A percentile compares a stretch with the other conserved stretches of the same genome.
These are phyloP conservation scores for Sebastes cheni DNA, from an alignment of 2,797 vertebrate species.

Conservation along the genomic window DNA sequence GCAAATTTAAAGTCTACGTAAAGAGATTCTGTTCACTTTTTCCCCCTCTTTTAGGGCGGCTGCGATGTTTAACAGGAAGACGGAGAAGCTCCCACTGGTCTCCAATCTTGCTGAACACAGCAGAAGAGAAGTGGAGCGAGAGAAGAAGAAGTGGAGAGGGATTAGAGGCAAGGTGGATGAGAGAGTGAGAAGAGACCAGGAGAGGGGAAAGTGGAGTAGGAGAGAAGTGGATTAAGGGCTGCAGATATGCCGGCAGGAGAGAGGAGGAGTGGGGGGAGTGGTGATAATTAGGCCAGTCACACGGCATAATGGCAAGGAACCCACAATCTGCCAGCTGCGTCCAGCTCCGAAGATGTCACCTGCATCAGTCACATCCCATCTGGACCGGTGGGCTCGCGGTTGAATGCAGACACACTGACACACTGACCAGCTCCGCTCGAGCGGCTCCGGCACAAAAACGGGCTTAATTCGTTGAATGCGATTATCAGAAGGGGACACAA, in stretches of 20 bases:
- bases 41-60: not conserved
- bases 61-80: slow-evolving; percentile 40
- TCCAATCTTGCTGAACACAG: slow-evolving; percentile 66
- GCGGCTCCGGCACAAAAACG: slow-evolving; percentile 27
- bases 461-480: slow-evolving; percentile 46
- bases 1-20: not conserved
- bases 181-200: slow-evolving; percentile 56
- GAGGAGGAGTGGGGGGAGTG: not conserved
- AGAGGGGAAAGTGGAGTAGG: slow-evolving; percentile 56
- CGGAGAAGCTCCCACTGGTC: slow-evolving; percentile 61
- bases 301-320: slow-evolving; percentile 73
- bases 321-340: slow-evolving; percentile 78
- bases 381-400: slow-evolving; percentile 44
- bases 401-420: slow-evolving; percentile 35
- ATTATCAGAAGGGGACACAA: slow-evolving; percentile 51
- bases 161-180: slow-evolving; percentile 67
- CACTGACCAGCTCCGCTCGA: slow-evolving; percentile 59
- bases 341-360: slow-evolving; percentile 67
- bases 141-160: slow-evolving; percentile 30
- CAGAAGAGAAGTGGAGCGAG: slow-evolving; percentile 59
- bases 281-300: slow-evolving; percentile 81
- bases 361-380: slow-evolving; percentile 80
- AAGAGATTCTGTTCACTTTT: not conserved
- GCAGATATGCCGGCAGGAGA: slow-evolving; percentile 44
- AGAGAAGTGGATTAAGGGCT: slow-evolving; percentile 71